These are phyloP conservation scores for Nycticebus coucang DNA, from an alignment of 2,113 vertebrate genomes.

Conservation along the genomic window DNA sequence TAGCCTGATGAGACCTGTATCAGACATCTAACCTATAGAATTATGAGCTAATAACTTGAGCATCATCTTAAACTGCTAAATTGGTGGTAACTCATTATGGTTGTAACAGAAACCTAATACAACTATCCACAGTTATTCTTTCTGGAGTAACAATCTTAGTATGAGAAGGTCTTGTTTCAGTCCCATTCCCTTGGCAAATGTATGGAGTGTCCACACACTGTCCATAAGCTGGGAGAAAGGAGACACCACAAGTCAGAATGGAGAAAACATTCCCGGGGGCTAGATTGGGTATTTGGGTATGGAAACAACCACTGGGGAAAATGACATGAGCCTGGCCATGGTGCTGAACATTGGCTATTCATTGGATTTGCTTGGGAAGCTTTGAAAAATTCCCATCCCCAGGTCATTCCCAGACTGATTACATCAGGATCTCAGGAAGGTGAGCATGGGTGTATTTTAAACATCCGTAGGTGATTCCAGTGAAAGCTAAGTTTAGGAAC, in stretches of 20 bases:
- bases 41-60: neutral
- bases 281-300: neutral
- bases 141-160: neutral
- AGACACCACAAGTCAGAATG: too few species aligned
- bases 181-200: conserved; percentile 9
- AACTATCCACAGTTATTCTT: neutral
- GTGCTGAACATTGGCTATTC: neutral
- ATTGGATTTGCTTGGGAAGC: neutral
- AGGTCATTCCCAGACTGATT: neutral
- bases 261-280: neutral
- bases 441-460: neutral
- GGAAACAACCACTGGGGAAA: neutral
- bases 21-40: neutral
- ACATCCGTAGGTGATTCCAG: neutral
- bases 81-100: neutral
- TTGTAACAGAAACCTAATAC: neutral
- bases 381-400: neutral
- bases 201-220: neutral
- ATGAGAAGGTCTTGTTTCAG: neutral
- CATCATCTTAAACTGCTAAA: neutral
- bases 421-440: neutral
- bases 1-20: neutral
- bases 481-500: neutral
- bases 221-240: neutral
- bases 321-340: too few species aligned